These are phyloP conservation scores for Taenioides sp. DNA, from an alignment of 2,797 vertebrate species.

Conservation along the genomic window DNA sequence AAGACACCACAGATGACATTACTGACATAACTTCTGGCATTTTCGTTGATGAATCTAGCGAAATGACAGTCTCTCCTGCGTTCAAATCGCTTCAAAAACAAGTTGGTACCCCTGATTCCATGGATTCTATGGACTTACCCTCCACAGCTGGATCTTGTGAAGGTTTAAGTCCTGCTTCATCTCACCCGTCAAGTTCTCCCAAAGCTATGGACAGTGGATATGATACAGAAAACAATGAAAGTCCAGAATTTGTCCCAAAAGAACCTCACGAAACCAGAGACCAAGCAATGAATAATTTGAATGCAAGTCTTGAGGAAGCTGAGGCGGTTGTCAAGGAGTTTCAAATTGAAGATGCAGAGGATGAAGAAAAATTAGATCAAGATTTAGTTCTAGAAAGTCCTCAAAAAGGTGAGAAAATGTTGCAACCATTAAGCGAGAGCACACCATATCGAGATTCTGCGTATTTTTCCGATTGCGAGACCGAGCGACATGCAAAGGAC, in stretches of 20 bases:
- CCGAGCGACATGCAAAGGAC: constrained; percentile 71
- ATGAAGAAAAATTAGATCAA: constrained; percentile 6
- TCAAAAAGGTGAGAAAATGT: constrained; percentile 69
- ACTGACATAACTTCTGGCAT: constrained; percentile 83
- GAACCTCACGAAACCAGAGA: constrained; percentile 85
- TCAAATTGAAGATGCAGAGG: constrained; percentile 37
- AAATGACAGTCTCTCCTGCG: constrained; percentile 62
- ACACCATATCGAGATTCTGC: constrained; percentile 92
- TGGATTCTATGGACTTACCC: constrained; percentile 87
- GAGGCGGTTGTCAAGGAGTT: constrained; percentile 4
- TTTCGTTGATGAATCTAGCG: constrained; percentile 78
- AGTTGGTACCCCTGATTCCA: constrained; percentile 85
- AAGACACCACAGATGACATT: constrained; percentile 81
- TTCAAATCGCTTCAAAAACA: constrained; percentile 87
- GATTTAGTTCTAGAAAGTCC: constrained; percentile 46
- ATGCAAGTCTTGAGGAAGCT: constrained; percentile 43
- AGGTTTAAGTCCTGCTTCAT: constrained; percentile 77
- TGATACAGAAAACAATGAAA: constrained; percentile 95
- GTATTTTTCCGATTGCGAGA: constrained; percentile 95
- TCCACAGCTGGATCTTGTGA: constrained; percentile 83
- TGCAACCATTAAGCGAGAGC: constrained; percentile 77
- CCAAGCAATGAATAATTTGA: constrained; percentile 55
- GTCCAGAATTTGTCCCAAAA: constrained; percentile 92
- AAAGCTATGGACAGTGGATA: constrained; percentile 93
- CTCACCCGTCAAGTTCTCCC: constrained; percentile 79